Conservation (phyloP, 2,888 invertebrate species). For the Ceramica pisi region DNA sequence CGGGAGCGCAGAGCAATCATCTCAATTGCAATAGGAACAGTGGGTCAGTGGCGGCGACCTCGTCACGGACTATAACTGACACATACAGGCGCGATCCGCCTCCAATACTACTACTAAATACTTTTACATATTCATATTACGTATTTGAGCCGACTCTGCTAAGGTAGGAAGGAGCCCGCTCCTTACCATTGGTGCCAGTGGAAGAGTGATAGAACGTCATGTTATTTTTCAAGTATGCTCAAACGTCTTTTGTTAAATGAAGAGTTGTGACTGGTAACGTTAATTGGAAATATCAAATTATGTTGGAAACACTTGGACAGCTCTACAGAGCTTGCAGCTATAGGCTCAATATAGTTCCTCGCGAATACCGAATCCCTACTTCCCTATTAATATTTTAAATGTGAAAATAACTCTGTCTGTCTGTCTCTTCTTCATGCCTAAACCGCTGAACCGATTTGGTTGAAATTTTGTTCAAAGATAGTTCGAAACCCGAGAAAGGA, state of each 20-base stretch:
- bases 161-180: neutral
- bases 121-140: neutral
- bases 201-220: neutral
- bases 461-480: too few relatives aligned
- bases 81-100: neutral
- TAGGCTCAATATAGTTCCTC: neutral
- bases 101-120: constrained; percentile 17
- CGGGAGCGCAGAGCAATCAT: constrained; percentile 21
- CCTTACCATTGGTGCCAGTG: neutral
- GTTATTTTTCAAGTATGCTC: neutral
- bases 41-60: constrained; percentile 35
- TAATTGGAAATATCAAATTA: neutral
- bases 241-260: too few relatives aligned
- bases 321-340: neutral
- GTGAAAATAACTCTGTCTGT: too few relatives aligned
- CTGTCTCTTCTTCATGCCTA: too few relatives aligned
- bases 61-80: neutral
- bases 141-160: neutral
- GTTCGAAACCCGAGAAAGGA: too few relatives aligned
- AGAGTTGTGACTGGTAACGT: neutral
- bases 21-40: constrained; percentile 28
- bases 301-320: neutral
- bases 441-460: too few relatives aligned
- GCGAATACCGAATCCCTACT: neutral
- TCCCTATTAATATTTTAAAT: too few relatives aligned